Base-by-base conservation (phyloP, 2,797 vertebrate genomes). In the Parambassis ranga region DNA sequence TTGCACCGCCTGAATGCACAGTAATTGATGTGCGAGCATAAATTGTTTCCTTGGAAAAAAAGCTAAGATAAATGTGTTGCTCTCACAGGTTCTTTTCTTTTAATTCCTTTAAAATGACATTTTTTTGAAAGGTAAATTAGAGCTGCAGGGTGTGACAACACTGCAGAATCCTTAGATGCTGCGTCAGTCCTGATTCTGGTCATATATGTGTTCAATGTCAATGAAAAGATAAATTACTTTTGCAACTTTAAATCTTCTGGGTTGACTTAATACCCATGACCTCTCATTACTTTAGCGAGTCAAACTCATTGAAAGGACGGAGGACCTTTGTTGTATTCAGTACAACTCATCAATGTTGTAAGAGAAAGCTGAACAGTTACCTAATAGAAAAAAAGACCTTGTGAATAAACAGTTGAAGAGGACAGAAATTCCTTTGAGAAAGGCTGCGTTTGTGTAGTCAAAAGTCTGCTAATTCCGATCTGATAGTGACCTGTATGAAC, bases 21-120 rank as follows among this genome's bases (percentile, higher is more conserved):
- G 32, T 65, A 75, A 57, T 65, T 46, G 62, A 59, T 59, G 41
- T 46, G 27, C 27, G 35, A 28, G 48, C 0, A 41, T 52, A 60
- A 53, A 60, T 33, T 3, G 36, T 68, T 59, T 53, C 23, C 56
- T 38, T 33, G 16, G 32, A 46, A 33, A 53, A 46, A 33, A 53
- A 27, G 37, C n/a, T 1, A 6, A 51, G 47, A 50, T 38, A 51
- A 66, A 68, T 47, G 11, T 48, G 28, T 28, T 39, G 0, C 27
- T 53, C 27, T 26, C 18, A 4, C 20, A 60, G 33, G 28, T 53
- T 53, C 42, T 24, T 22, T 44, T 41, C 9, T 31, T 41, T 38
- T 41, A 24, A 31, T 23, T 7, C 2, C 27, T 3, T 28, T 15
- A 41, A 9, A 46, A 55, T 42, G 2, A 7, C 5, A 10, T 0